Percentiles rank a stretch among this genome's conserved stretches.
Evolutionary conservation across 2,888 invertebrate species (phyloP).

Genomic region (Stenichneumon culpator): DNA sequence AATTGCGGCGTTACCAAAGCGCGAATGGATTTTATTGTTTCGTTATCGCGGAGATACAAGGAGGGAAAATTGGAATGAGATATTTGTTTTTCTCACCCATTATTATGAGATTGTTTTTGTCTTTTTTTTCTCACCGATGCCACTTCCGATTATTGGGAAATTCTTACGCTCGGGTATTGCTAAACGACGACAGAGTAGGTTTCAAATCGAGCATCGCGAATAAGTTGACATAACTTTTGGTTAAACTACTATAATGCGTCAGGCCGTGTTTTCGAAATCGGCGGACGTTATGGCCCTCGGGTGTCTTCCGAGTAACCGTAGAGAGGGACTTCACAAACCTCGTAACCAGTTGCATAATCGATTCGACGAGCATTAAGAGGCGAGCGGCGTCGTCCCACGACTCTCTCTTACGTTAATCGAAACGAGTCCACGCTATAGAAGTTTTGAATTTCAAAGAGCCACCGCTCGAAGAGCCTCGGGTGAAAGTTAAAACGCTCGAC

Average conservation of each 20-base stretch:
- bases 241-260: neutral
- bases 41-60: neutral
- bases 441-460: conserved; percentile 47
- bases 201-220: neutral
- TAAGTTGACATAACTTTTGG: neutral
- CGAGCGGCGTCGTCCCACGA: conserved; percentile 33
- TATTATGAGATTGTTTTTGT: neutral
- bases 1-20: conserved; percentile 13
- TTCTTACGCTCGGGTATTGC: neutral
- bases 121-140: too few species aligned
- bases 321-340: neutral
- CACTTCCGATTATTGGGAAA: neutral
- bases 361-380: conserved; percentile 40
- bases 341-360: conserved; percentile 44
- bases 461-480: conserved; percentile 30
- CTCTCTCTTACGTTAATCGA: conserved; percentile 65
- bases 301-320: neutral
- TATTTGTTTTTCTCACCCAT: neutral
- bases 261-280: neutral
- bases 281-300: neutral
- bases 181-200: neutral
- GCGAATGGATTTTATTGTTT: conserved; percentile 15
- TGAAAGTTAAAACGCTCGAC: conserved; percentile 56
- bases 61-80: neutral
- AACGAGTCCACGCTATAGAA: conserved; percentile 43